Conservation (phyloP, 2,888 invertebrate species). For the Lasius platythorax region DNA sequence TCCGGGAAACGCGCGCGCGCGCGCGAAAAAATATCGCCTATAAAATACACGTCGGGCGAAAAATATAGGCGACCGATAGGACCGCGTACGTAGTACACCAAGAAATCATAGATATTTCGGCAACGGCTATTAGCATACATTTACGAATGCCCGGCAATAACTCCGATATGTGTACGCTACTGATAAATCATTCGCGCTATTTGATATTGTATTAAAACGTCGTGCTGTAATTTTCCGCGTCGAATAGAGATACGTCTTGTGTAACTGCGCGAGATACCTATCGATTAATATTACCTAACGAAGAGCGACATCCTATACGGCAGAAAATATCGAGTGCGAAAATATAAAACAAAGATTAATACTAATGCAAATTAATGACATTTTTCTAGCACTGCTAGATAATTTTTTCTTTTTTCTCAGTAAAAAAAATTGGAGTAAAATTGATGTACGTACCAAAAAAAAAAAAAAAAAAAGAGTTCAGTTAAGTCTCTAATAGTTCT, state of each 20-base stretch:
- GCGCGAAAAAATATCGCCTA: conserved; percentile 20
- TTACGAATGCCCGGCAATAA: conserved; percentile 61
- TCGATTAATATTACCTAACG: conserved; percentile 57
- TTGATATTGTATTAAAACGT: conserved; percentile 61
- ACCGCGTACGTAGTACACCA: background rate
- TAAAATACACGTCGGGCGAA: conserved; percentile 45
- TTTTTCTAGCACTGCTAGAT: background rate
- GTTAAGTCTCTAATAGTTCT: conserved; percentile 4
- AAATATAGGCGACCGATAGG: conserved; percentile 41
- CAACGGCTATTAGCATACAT: conserved; percentile 68
- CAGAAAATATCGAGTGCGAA: conserved; percentile 27
- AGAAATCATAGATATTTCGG: conserved; percentile 60
- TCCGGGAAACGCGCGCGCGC: conserved; percentile 10
- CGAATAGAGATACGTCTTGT: conserved; percentile 36
- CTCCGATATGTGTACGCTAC: conserved; percentile 43
- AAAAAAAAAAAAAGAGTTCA: background rate
- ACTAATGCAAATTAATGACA: conserved; percentile 2
- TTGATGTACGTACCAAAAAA: background rate
- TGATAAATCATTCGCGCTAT: conserved; percentile 67
- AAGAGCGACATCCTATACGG: conserved; percentile 3
- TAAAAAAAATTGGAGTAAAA: background rate
- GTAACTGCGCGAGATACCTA: conserved; percentile 55
- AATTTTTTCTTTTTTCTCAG: background rate
- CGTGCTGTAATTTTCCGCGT: conserved; percentile 50
- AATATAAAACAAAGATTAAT: conserved; percentile 21